Base-by-base conservation (phyloP, 2,888 invertebrate species). In the Nasonovia ribisnigri region DNA sequence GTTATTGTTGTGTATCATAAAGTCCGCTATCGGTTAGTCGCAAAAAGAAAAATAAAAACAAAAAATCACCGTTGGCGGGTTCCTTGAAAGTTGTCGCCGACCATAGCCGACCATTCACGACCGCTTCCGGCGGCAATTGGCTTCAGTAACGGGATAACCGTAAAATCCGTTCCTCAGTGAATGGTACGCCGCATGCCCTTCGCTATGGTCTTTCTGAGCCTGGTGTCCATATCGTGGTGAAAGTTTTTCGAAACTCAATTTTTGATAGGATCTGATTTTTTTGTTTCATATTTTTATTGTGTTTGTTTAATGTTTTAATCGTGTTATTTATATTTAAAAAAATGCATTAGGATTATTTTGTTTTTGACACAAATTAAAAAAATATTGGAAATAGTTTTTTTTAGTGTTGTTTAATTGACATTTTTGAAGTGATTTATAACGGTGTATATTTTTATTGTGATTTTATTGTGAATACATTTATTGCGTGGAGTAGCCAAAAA, bases 91-190 rank as follows among this genome's bases (percentile, higher is more conserved):
- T 89, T 93, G 93, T 89, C 84, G 84, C 84, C 93, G 93, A 93
- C 86, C 90, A 48, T 4, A 86, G 93, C 90, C 93, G 93, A 93
- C 90, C 89, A 20, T 42, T 8, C 60, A 84, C 93, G 93, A 93
- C 93, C 42, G 89, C 60, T 93, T 84, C 93, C 93, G 93, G 93
- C 93, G 84, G 93, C 93, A 60, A 90, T 93, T 48, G 93, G 90
- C 93, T 90, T 86, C 84, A 93, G 86, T 93, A 93, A 93, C 93
- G 93, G 93, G 93, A 93, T 93, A 93, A 93, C 93, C 93, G 93
- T 90, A 93, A 93, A 90, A 93, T 90, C 93, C 89, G 93, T 90
- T 60, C 86, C 90, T 93, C 93, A 90, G 93, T 93, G 93, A 93
- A 93, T 86, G 93, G 93, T 90, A 93, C 86, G 90, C 90, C 90